Base-by-base conservation (phyloP, 2,113 vertebrate species). In the Axis porcinus region DNA sequence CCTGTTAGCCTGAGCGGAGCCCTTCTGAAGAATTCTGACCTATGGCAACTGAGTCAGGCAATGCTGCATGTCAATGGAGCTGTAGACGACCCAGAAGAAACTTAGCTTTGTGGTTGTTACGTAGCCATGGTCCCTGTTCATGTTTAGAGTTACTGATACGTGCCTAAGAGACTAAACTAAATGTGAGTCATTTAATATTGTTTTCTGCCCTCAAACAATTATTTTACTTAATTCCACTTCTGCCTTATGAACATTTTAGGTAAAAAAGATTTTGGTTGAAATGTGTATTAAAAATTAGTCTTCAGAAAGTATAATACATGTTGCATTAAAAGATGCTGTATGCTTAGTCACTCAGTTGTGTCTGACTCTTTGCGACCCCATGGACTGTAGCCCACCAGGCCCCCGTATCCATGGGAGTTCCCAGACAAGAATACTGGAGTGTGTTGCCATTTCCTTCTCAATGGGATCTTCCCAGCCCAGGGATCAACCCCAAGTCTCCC, bases 91-190 rank as follows among this genome's bases (percentile, higher is more conserved):
- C 47, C 27, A 67, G 17, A 33, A 25, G 30, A 19, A 33, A 3
- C 40, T 16, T 36, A 19, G 19, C 33, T 64, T 55, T n/a, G 36
- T 54, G 70, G 7, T 14, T 6, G 13, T 47, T 70, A 57, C 0
- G 0, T 45, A 12, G 3, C 28, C 67, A 21, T 2, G 0, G n/a
- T 8, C 21, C n/a, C 19, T 70, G n/a, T 74, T 40, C 17, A 8
- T 33, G 50, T 14, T 74, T 62, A 36, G 36, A 57, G 19, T 19
- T 27, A 43, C 17, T 47, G 50, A 40, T 40, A 9, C 3, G 0
- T 43, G 23, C 58, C 19, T 40, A 64, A 82, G 47, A 47, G 36
- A 14, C 30, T 82, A 16, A 81, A 27, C 62, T 57, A 28, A 74
- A n/a, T 6, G 3, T 36, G 54, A 40, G 14, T 23, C 23, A 50